Base-by-base conservation (phyloP, 2,888 invertebrate species). In the Perithous albicinctus region DNA sequence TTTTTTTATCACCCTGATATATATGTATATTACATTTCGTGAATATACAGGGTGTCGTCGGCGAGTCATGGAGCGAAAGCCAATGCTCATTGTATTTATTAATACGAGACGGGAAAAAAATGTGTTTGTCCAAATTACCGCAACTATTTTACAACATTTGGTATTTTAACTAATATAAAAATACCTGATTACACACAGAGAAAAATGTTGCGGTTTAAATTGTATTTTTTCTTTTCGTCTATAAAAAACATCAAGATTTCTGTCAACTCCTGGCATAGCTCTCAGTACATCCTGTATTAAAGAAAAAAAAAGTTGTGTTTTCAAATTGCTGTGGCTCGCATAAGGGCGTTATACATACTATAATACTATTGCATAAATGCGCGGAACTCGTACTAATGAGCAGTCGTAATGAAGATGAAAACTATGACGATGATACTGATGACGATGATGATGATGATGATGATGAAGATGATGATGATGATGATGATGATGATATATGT, bases 261-360 rank as follows among this genome's bases (percentile, higher is more conserved):
- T 46, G 59, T 35, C 41, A 12, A 41, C 43, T 41, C 59, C 59
- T 64, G 76, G 77, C 66, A 66, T 73, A 76, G 51, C 83, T 84
- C 80, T 51, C 76, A 54, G 61, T 77, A 81, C 78, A 77, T 81
- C 69, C 79, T 82, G 78, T 76, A 81, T 81, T n/a, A 78, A 82
- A 80, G 46, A 78, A 61, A 43, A 78, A 82, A 80, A 51, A 78
- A 61, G 54, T 64, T 67, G 75, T 54, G 70, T 76, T 82, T 82
- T 56, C 35, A 78, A 67, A 70, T 78, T 48, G 46, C 72, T 78
- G 54, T 82, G 75, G 78, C 72, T 78, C 75, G 70, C 70, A 67
- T 78, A 61, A 78, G 70, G 66, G 70, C 78, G 43, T 59, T 75
- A 82, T 51, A 76, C 41, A 69, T 69, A 64, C 38, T 78, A 54